Base-by-base conservation (phyloP, 2,888 invertebrate species). In the Baronia brevicornis region DNA sequence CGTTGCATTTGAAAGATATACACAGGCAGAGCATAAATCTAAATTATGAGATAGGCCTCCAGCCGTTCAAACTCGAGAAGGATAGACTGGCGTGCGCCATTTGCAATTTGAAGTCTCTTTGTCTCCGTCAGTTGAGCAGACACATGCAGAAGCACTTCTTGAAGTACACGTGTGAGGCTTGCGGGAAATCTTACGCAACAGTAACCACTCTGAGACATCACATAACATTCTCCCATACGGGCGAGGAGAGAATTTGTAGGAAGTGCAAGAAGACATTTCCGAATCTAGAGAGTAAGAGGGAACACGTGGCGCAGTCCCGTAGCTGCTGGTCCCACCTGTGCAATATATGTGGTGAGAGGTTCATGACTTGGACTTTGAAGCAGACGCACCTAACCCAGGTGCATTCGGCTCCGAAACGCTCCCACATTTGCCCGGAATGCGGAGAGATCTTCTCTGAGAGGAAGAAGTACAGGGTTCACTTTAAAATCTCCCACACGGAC, bases 81-180 rank as follows among this genome's bases (percentile, higher is more conserved):
- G 68, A 74, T 34, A 68, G 54, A 27, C 50, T 72, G 1, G 23
- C 45, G 1, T 80, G 78, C 39, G 67, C 69, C 0, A 60, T 79
- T 18, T 84, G 82, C 41, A 48, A 49, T 5, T 39, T 51, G 0
- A 73, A 75, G 33, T 57, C 62, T 0, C 43, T 69, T 1, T 66
- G 69, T 12, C 41, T 82, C 4, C 48, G 77, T 3, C 70, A 74
- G 23, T 45, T 82, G 2, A 74, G 77, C 28, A 58, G 75, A 8
- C 82, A 84, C 39, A 74, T 75, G 0, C 71, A 74, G 28, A 53
- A 60, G 0, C 82, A 84, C 39, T 84, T 74, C 41, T 48, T 64
- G 4, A 68, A 67, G 14, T 74, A 58, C 43, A 79, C 77, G 0
- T 84, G 82, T 30, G 80, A 82, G 9, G 58, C 69, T 2, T 84